Conservation (phyloP, 2,113 vertebrate genomes). For the Triplophysa tibetana region DNA sequence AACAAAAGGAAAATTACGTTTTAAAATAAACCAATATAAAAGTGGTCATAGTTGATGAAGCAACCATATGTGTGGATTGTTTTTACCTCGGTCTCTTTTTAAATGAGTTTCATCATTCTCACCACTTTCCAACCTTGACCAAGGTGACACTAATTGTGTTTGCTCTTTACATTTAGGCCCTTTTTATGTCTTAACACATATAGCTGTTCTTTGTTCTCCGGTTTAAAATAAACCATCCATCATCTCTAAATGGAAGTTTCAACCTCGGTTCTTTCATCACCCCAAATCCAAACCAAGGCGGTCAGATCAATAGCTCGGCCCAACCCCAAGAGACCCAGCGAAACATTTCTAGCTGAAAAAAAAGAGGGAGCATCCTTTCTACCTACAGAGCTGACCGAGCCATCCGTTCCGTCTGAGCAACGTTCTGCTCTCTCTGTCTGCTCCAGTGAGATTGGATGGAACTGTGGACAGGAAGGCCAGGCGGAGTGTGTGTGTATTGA, state of each 20-base stretch:
- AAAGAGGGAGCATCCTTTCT: constrained; percentile 14
- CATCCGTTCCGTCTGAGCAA: neutral
- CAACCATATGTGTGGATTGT: neutral
- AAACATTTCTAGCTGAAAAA: constrained; percentile 2
- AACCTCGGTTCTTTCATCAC: constrained; percentile 22
- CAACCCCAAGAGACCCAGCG: constrained; percentile 5
- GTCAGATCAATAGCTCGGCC: neutral
- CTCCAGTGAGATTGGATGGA: neutral
- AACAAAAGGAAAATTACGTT: too few species aligned
- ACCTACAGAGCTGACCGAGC: constrained; percentile 3
- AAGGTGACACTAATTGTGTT: constrained; percentile 16
- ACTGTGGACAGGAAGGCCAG: neutral
- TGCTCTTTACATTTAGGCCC: neutral
- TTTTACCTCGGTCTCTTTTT: neutral
- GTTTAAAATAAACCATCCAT: constrained; percentile 23
- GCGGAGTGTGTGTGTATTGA: neutral
- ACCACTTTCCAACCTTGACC: constrained; percentile 1
- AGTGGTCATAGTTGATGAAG: neutral
- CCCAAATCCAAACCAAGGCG: constrained; percentile 11
- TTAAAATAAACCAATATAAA: too few species aligned
- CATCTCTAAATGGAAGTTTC: constrained; percentile 7
- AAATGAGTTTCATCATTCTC: neutral
- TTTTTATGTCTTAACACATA: constrained; percentile 13
- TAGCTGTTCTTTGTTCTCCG: constrained; percentile 11
- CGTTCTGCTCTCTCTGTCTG: neutral